A percentile compares a stretch with the other conserved stretches of the same genome.
Conservation (phyloP, 2,888 invertebrate species). For the Temnothorax unifasciatus region DNA sequence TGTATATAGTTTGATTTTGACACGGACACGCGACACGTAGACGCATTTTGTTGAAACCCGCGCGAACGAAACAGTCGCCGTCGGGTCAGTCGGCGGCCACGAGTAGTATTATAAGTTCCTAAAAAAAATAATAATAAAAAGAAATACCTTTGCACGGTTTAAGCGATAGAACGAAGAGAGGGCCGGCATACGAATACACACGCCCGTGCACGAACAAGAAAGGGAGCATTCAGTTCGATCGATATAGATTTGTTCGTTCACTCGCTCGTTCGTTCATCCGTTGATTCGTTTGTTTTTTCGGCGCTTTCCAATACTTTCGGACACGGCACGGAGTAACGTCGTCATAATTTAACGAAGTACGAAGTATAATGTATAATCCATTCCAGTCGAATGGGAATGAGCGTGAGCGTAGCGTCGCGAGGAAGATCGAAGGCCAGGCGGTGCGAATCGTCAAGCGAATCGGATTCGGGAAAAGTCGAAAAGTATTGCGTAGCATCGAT, state of each 20-base stretch:
- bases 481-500: slow-evolving; percentile 44
- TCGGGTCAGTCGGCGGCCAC: slow-evolving; percentile 73
- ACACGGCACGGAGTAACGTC: slow-evolving; percentile 54
- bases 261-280: slow-evolving; percentile 50
- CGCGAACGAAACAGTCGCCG: slow-evolving; percentile 49
- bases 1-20: slow-evolving; percentile 50
- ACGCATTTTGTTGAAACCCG: slow-evolving; percentile 51
- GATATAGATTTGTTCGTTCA: slow-evolving; percentile 30
- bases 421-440: neutral
- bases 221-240: slow-evolving; percentile 54
- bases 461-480: slow-evolving; percentile 4
- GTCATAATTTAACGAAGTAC: slow-evolving; percentile 67
- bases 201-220: slow-evolving; percentile 52
- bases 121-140: slow-evolving; percentile 78
- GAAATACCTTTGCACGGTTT: slow-evolving; percentile 64
- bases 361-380: slow-evolving; percentile 63
- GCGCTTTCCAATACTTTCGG: slow-evolving; percentile 59
- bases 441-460: slow-evolving; percentile 7
- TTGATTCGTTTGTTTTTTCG: slow-evolving; percentile 67
- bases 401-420: slow-evolving; percentile 51
- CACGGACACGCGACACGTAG: slow-evolving; percentile 45
- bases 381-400: slow-evolving; percentile 71
- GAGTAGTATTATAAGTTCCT: slow-evolving; percentile 85
- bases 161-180: slow-evolving; percentile 63
- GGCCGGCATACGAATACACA: slow-evolving; percentile 58